Conservation (phyloP, 1,140 invertebrate species). For the Polypedilum pembai region DNA sequence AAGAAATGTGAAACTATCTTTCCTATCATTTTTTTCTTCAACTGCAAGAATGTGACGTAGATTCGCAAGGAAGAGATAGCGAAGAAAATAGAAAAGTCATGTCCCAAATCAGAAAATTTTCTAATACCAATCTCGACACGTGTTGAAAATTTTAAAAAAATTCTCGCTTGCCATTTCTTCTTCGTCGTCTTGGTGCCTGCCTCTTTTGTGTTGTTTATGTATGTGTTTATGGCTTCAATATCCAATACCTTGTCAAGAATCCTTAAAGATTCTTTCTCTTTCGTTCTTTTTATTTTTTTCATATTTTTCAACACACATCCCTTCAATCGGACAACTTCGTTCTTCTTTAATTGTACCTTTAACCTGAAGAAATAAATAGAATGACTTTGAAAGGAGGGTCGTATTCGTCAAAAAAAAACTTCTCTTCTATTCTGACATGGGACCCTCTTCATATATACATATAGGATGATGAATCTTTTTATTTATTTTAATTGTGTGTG, state of each 20-base stretch:
- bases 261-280: background rate
- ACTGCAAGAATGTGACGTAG: no score
- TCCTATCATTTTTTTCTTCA: background rate
- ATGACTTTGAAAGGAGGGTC: background rate
- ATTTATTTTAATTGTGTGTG: background rate
- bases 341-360: background rate
- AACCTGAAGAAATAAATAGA: background rate
- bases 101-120: slow-evolving; percentile 18
- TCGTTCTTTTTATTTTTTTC: no score
- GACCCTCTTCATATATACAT: background rate
- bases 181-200: background rate
- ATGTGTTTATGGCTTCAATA: background rate
- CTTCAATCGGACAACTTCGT: background rate
- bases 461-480: background rate
- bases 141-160: slow-evolving; percentile 13
- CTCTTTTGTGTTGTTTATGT: background rate
- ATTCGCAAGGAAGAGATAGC: background rate
- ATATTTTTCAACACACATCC: background rate
- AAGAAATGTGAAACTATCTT: slow-evolving; percentile 4
- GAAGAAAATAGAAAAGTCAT: background rate
- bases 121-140: slow-evolving; percentile 2
- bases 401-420: background rate
- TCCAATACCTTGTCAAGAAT: background rate
- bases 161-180: background rate
- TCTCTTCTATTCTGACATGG: slow-evolving; percentile 22